These are phyloP conservation scores for Melanotaenia trifasciata DNA, from an alignment of 2,797 vertebrate species.

Conservation along the genomic window DNA sequence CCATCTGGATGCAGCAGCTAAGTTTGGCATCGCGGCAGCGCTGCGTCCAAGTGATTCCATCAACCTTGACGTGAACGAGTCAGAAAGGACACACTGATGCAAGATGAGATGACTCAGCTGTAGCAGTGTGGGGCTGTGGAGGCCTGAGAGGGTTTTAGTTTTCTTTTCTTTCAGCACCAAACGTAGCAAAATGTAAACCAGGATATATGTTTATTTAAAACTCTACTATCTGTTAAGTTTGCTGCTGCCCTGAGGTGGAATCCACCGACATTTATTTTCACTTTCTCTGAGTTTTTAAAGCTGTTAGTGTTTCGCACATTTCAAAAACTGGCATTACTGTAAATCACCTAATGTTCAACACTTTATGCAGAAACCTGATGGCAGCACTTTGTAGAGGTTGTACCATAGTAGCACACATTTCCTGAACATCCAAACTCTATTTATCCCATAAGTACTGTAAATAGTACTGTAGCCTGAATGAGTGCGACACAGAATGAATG, in stretches of 20 bases:
- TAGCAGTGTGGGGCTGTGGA: slow-evolving; percentile 46
- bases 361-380: slow-evolving; percentile 65
- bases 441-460: slow-evolving; percentile 76
- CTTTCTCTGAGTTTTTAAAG: slow-evolving; percentile 25
- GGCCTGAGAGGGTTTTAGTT: slow-evolving; percentile 22
- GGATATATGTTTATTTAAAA: slow-evolving; percentile 50
- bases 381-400: slow-evolving; percentile 60
- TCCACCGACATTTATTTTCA: slow-evolving; percentile 26
- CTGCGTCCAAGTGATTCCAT: slow-evolving; percentile 1
- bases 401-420: slow-evolving; percentile 72
- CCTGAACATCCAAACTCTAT: slow-evolving; percentile 52
- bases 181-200: slow-evolving; percentile 74
- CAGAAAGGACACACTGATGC: slow-evolving; percentile 22
- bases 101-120: slow-evolving; percentile 38
- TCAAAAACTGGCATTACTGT: slow-evolving; percentile 30
- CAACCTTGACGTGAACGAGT: slow-evolving; percentile 38
- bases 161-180: slow-evolving; percentile 65
- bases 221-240: slow-evolving; percentile 35
- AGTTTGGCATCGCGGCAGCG: slow-evolving; percentile 21
- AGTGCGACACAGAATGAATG: slow-evolving; percentile 58
- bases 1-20: slow-evolving; percentile 18
- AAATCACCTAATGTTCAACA: slow-evolving; percentile 22
- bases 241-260: slow-evolving; percentile 45
- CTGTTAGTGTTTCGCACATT: slow-evolving; percentile 30
- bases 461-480: slow-evolving; percentile 73